These are phyloP conservation scores for Orycteropus afer DNA, from an alignment of 2,113 vertebrate genomes.

Conservation along the genomic window DNA sequence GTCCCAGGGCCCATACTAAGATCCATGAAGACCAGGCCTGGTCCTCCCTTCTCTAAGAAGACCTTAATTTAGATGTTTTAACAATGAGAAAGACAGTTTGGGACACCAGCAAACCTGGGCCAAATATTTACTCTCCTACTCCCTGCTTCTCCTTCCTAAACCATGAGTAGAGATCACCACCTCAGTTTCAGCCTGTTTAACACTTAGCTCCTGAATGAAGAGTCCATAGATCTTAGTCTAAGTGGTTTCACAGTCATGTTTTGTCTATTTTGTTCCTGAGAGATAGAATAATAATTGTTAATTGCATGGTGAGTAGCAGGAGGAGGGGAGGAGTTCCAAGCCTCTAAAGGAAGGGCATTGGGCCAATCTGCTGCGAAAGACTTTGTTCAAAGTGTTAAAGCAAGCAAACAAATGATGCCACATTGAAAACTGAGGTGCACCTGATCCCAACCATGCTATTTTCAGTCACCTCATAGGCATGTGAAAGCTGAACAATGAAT, in stretches of 20 bases:
- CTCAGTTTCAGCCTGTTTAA: neutral
- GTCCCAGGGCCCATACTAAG: neutral
- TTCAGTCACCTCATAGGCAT: too few species aligned
- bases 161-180: neutral
- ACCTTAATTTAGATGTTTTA: neutral
- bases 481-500: neutral
- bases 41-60: neutral
- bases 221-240: neutral
- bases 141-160: neutral
- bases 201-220: neutral
- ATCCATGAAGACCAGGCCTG: neutral
- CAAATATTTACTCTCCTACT: neutral
- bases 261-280: neutral
- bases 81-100: neutral
- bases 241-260: neutral
- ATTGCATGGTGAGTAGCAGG: slow-evolving; percentile 3
- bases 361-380: too few species aligned
- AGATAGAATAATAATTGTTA: slow-evolving; percentile 48
- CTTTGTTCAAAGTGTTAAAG: neutral
- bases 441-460: too few species aligned
- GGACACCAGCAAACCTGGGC: neutral
- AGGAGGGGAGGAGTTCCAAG: neutral
- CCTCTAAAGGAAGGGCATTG: neutral
- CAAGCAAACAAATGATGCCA: too few species aligned
- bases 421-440: too few species aligned